phyloP scores from a whole-genome alignment of 2,797 vertebrate genomes.

The Heterohyrax brucei region DNA sequence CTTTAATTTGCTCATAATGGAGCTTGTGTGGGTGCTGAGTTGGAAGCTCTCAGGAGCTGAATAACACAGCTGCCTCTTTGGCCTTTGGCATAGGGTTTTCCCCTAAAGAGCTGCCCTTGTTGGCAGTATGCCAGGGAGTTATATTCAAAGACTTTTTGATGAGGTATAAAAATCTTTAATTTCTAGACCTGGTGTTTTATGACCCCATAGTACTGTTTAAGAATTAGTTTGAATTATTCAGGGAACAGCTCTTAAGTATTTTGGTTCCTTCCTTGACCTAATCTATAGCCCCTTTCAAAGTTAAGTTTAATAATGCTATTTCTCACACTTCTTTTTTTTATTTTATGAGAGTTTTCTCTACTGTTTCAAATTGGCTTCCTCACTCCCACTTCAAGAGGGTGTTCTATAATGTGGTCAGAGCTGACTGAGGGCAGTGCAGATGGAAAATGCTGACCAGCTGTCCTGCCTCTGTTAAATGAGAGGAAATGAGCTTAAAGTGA shows the following conservation, averaged over 20 bases:
- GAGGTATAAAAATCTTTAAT: conserved; percentile 86
- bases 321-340: conserved; percentile 48
- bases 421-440: conserved; percentile 12
- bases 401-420: neutral
- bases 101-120: conserved; percentile 86
- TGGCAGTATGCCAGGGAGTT: conserved; percentile 83
- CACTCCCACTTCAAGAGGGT: conserved; percentile 30
- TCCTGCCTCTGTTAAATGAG: conserved; percentile 67
- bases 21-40: conserved; percentile 87
- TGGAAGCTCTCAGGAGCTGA: conserved; percentile 85
- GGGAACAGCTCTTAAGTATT: conserved; percentile 63
- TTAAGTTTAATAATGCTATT: conserved; percentile 68
- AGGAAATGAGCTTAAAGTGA: conserved; percentile 76
- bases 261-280: conserved; percentile 70
- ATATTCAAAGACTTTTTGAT: conserved; percentile 85
- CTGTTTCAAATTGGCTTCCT: conserved; percentile 49
- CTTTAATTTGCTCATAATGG: conserved; percentile 88
- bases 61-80: conserved; percentile 87
- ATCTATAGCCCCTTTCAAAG: conserved; percentile 78
- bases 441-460: conserved; percentile 76
- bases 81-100: conserved; percentile 86
- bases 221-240: conserved; percentile 82
- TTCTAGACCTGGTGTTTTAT: conserved; percentile 85
- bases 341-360: conserved; percentile 56
- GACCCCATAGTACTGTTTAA: conserved; percentile 76